These are phyloP conservation scores for Anoura caudifer DNA, from an alignment of 2,113 vertebrate genomes.

Conservation along the genomic window DNA sequence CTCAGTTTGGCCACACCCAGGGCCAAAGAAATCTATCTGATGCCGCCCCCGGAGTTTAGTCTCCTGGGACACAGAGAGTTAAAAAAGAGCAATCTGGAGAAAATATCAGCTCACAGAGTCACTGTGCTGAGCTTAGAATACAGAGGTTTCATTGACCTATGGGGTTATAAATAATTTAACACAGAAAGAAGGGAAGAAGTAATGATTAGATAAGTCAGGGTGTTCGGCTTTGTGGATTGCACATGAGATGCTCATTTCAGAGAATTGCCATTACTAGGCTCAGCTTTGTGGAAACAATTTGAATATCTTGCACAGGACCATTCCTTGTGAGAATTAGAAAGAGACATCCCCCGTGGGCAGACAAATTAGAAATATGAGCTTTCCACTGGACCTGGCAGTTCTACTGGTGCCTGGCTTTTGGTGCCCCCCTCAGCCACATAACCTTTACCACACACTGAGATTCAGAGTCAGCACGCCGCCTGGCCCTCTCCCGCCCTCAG, in stretches of 20 bases:
- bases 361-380: background rate
- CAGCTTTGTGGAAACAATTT: background rate
- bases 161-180: background rate
- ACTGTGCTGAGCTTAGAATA: background rate
- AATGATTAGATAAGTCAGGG: background rate
- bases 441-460: background rate
- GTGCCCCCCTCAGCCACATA: background rate
- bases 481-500: background rate
- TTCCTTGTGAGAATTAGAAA: background rate
- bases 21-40: background rate
- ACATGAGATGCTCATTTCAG: background rate
- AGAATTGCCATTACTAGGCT: background rate
- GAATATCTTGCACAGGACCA: background rate
- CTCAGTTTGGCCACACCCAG: background rate
- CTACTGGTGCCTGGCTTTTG: background rate
- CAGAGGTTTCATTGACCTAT: background rate
- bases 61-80: background rate
- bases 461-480: rapidly evolving
- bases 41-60: background rate
- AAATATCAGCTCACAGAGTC: background rate
- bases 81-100: background rate
- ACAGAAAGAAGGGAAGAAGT: background rate
- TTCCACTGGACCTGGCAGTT: background rate
- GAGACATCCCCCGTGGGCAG: background rate
- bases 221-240: background rate